phyloP scores from a whole-genome alignment of 2,888 invertebrate species.

The Tubiluchus corallicola region DNA sequence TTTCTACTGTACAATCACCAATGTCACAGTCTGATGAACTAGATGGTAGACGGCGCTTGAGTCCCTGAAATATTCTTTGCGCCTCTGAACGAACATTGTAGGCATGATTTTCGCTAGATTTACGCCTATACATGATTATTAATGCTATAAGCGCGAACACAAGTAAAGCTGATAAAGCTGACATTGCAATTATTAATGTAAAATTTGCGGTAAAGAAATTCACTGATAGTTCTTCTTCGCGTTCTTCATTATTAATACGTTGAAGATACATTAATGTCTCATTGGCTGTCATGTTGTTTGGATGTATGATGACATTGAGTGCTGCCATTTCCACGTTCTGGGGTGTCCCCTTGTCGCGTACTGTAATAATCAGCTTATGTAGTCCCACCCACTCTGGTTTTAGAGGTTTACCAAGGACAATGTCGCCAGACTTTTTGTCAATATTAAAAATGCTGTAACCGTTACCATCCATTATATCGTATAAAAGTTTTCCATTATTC shows the following conservation, averaged over 20 bases:
- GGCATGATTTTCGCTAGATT: slow-evolving; percentile 6
- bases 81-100: slow-evolving; percentile 9
- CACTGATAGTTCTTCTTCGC: background rate
- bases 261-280: slow-evolving; percentile 1
- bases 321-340: background rate
- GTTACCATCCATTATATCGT: background rate
- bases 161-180: background rate
- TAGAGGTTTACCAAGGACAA: background rate
- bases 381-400: background rate
- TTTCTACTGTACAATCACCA: too few species aligned
- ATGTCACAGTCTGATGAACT: background rate
- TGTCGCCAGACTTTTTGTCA: background rate
- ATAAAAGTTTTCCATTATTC: background rate
- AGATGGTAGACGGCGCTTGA: background rate
- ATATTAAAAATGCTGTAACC: background rate
- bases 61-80: background rate
- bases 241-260: background rate
- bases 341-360: background rate
- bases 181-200: background rate
- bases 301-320: slow-evolving; percentile 1
- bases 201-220: background rate
- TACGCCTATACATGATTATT: slow-evolving; percentile 4
- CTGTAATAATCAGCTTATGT: background rate
- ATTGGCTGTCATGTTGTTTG: slow-evolving; percentile 3
- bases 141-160: background rate